phyloP scores from a whole-genome alignment of 2,888 invertebrate species.

The Barypeithes pellucidus region DNA sequence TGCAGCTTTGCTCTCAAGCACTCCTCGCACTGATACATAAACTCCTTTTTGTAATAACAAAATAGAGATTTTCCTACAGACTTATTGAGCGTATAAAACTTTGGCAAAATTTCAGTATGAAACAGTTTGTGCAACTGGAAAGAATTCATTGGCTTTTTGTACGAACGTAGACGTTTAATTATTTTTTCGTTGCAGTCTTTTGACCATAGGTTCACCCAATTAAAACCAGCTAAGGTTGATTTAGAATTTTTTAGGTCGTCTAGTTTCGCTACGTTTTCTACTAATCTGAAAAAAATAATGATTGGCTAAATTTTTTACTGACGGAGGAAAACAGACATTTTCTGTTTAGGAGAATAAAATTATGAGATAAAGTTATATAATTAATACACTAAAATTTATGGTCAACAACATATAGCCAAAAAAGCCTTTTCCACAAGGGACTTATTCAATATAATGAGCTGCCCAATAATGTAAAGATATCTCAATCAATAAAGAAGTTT shows the following conservation, averaged over 20 bases:
- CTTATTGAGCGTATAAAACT: constrained; percentile 10
- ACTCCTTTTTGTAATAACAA: constrained; percentile 14
- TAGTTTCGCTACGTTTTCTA: constrained; percentile 22
- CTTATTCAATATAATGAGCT: too few relatives aligned
- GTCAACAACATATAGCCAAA: too few relatives aligned
- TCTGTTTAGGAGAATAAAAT: too few relatives aligned
- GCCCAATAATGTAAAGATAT: too few relatives aligned
- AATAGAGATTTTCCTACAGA: constrained; percentile 7
- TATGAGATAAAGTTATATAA: too few relatives aligned
- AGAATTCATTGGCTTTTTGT: constrained; percentile 22
- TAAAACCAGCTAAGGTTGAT: not conserved
- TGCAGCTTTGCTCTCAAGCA: constrained; percentile 25
- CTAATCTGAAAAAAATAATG: too few relatives aligned
- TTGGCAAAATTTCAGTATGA: constrained; percentile 19
- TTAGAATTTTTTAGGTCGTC: constrained; percentile 11
- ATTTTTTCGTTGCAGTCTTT: constrained; percentile 19
- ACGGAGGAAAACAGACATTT: too few relatives aligned
- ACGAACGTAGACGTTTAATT: constrained; percentile 23
- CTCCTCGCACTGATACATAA: constrained; percentile 24
- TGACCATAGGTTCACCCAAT: constrained; percentile 27
- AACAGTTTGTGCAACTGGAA: constrained; percentile 26
- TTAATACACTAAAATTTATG: not conserved
- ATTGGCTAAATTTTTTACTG: too few relatives aligned
- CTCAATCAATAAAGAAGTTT: too few relatives aligned
- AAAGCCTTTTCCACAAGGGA: too few relatives aligned